Evolutionary conservation across 2,113 vertebrate species (phyloP).

Genomic region (Motacilla alba): DNA sequence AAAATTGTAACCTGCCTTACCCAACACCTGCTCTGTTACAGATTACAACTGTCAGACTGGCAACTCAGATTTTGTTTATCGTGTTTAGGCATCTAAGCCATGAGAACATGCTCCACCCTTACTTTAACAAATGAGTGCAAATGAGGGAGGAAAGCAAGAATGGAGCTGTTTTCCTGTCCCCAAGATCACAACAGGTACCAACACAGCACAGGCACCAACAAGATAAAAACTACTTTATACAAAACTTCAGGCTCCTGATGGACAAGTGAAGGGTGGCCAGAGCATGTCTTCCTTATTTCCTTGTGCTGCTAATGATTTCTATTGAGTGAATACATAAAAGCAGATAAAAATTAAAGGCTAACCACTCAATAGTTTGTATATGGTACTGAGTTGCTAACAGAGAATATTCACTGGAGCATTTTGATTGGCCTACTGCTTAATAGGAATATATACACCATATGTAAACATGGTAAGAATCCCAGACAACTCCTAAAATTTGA

Average conservation of each 20-base stretch:
- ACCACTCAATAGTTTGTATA: not conserved
- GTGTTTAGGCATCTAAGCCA: not conserved
- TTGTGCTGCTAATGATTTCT: not conserved
- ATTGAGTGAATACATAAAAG: not conserved
- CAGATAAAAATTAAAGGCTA: not conserved
- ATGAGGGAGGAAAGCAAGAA: not conserved
- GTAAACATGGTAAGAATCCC: not conserved
- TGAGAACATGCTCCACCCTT: not conserved
- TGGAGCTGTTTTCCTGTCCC: not conserved
- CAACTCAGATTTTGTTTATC: not conserved
- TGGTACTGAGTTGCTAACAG: not conserved
- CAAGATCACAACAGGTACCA: fast-evolving
- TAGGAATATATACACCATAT: not conserved
- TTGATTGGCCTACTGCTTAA: not conserved
- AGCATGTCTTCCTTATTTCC: not conserved
- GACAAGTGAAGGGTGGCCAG: not conserved
- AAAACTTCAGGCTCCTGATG: not conserved
- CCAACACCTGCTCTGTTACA: not conserved
- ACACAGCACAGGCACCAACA: fast-evolving
- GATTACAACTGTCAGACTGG: not conserved
- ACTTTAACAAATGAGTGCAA: not conserved
- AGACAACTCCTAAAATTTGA: not conserved
- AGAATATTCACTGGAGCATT: not conserved
- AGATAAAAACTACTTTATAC: not conserved
- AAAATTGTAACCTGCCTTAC: fast-evolving